Percentiles rank a stretch among this genome's conserved stretches.
Evolutionary conservation across 2,113 vertebrate species (phyloP).

Genomic region (Aythya baeri): DNA sequence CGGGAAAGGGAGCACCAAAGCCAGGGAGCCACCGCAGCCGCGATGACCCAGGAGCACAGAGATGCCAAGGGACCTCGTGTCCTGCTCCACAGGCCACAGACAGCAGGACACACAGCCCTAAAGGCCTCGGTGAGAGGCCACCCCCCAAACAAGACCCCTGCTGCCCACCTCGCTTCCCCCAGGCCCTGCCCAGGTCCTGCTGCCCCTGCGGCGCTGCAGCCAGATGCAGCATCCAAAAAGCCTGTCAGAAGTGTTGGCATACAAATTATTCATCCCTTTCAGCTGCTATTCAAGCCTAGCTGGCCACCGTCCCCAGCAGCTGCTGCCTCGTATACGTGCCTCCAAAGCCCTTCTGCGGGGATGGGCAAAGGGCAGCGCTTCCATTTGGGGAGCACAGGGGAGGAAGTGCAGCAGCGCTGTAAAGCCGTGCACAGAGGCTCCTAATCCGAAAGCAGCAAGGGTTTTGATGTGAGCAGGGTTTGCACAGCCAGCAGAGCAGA

Average conservation of each 20-base stretch:
- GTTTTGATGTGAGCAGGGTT: accelerated
- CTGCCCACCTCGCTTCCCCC: not conserved
- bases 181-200: not conserved
- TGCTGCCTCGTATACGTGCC: not conserved
- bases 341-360: not conserved
- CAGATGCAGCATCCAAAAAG: not conserved
- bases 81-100: not conserved
- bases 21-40: not conserved
- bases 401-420: not conserved
- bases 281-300: not conserved
- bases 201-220: not conserved
- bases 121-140: not conserved
- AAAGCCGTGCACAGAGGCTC: not conserved
- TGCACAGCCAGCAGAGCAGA: not conserved
- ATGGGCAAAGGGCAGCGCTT: not conserved
- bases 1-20: not conserved
- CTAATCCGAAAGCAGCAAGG: not conserved
- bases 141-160: not conserved
- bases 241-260: not conserved
- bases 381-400: not conserved
- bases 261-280: not conserved
- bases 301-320: not conserved
- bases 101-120: accelerated
- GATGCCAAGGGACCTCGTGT: accelerated
- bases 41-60: not conserved